Evolutionary conservation across 2,113 vertebrate species (phyloP).

Genomic region (Sceloporus undulatus): DNA sequence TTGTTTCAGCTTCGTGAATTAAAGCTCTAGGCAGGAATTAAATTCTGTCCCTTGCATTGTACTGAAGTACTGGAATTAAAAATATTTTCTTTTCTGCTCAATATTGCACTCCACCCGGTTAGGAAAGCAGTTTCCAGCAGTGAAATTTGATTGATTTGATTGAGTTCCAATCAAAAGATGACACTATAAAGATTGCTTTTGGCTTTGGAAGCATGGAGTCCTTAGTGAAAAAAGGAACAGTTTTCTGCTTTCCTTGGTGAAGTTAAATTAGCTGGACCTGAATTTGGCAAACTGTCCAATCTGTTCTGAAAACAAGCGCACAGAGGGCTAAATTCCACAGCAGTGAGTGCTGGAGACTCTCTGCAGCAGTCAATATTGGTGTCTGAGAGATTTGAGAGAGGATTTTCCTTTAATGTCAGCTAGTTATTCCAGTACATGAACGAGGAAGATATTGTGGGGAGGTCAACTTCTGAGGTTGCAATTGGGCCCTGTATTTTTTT

Average conservation of each 20-base stretch:
- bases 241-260: neutral
- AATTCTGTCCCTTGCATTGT: constrained; percentile 23
- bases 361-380: neutral
- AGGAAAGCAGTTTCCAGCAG: constrained; percentile 44
- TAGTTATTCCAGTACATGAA: neutral
- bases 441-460: neutral
- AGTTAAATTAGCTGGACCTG: neutral
- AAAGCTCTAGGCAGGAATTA: neutral
- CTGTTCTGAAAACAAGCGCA: neutral
- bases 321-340: neutral
- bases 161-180: constrained; percentile 45
- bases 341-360: neutral
- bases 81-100: constrained; percentile 63
- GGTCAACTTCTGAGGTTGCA: neutral
- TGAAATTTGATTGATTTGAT: too few species aligned
- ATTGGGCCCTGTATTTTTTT: neutral
- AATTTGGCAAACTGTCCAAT: neutral
- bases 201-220: constrained; percentile 19
- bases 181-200: constrained; percentile 44
- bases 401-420: constrained; percentile 55
- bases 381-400: constrained; percentile 11
- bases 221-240: neutral
- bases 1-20: neutral
- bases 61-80: neutral
- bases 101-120: constrained; percentile 25